phyloP scores from a whole-genome alignment of 2,113 vertebrate species.

The Spea bombifrons region DNA sequence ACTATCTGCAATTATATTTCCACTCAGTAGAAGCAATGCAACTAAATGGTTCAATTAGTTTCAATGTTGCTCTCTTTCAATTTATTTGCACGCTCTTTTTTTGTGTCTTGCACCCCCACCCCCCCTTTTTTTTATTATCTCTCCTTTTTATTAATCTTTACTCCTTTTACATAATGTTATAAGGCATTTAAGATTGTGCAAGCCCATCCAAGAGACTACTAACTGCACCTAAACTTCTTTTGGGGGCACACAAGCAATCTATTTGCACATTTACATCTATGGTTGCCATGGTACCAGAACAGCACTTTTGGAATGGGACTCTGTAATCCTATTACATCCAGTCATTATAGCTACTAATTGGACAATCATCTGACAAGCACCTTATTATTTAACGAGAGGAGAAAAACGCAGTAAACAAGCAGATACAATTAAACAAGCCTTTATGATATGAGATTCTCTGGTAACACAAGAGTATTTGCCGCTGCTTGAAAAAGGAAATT shows the following conservation, averaged over 20 bases:
- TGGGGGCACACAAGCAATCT: constrained; percentile 39
- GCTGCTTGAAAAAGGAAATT: constrained; percentile 2
- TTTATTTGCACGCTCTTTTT: too few relatives aligned
- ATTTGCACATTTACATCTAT: constrained; percentile 59
- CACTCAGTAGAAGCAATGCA: too few relatives aligned
- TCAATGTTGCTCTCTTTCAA: too few relatives aligned
- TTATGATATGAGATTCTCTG: constrained; percentile 40
- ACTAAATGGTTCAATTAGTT: too few relatives aligned
- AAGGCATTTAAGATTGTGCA: constrained; percentile 40
- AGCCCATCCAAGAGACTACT: constrained; percentile 58
- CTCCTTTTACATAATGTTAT: background rate
- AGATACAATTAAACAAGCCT: constrained; percentile 56
- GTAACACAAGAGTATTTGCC: constrained; percentile 6
- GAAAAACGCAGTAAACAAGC: constrained; percentile 55
- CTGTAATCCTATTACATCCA: constrained; percentile 44
- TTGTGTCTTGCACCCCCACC: background rate
- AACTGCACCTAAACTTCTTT: constrained; percentile 57
- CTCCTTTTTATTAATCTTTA: background rate
- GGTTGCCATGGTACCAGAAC: constrained; percentile 56
- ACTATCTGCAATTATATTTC: too few relatives aligned
- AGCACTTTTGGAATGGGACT: constrained; percentile 45
- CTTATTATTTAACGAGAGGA: constrained; percentile 55
- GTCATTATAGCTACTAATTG: constrained; percentile 56
- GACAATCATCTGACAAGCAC: constrained; percentile 56
- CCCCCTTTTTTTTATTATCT: background rate